A percentile compares a stretch with the other conserved stretches of the same genome.
Evolutionary conservation across 1,140 invertebrate genomes (phyloP).

Genomic region (Neuroterus valhalla): DNA sequence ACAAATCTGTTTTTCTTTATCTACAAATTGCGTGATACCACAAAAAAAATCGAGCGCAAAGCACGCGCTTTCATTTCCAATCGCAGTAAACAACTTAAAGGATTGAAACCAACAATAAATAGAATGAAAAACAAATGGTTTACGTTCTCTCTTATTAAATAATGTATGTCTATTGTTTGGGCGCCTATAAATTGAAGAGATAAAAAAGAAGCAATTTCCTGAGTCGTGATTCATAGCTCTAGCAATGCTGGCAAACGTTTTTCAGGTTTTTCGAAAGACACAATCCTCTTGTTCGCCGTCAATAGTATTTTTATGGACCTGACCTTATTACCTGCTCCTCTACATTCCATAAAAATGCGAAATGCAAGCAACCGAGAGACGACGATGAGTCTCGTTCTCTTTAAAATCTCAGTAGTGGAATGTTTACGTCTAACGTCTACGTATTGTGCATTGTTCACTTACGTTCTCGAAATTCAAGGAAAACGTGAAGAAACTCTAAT

Average conservation of each 20-base stretch:
- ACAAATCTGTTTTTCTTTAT: no score
- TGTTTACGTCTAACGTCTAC: conserved; percentile 1
- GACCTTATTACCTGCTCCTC: conserved; percentile 29
- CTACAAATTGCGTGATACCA: no score
- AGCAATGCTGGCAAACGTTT: background rate
- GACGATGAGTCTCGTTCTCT: conserved; percentile 29
- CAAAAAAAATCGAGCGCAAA: no score
- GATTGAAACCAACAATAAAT: no score
- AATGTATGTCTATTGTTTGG: no score
- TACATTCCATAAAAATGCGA: conserved; percentile 27
- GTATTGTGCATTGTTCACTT: background rate
- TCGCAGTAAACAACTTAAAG: no score
- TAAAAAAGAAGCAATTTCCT: background rate
- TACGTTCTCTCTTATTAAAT: no score
- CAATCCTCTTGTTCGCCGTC: conserved; percentile 20
- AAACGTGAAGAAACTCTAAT: no score
- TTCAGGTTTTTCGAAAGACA: conserved; percentile 15
- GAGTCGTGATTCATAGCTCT: background rate
- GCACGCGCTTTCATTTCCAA: no score
- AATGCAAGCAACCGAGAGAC: conserved; percentile 26
- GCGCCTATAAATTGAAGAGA: background rate
- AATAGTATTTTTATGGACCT: conserved; percentile 30
- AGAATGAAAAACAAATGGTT: no score
- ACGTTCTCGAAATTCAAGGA: no score
- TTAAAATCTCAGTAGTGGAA: conserved; percentile 24